A percentile compares a stretch with the other conserved stretches of the same genome.
Conservation (phyloP, 2,113 vertebrate species). For the Chlamydotis undulata region DNA sequence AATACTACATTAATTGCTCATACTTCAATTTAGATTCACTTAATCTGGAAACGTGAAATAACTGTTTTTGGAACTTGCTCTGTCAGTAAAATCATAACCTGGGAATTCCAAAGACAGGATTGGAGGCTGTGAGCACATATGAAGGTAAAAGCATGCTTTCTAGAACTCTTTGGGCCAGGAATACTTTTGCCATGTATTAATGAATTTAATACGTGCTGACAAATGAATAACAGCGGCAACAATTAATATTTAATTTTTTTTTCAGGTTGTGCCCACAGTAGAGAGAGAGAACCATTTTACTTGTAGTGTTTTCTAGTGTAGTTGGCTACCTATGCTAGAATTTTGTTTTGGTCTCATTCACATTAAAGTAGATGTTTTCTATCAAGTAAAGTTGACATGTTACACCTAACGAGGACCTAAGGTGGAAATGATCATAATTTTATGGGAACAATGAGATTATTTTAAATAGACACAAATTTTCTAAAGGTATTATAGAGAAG, state of each 20-base stretch:
- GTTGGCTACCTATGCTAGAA: neutral
- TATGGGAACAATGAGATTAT: neutral
- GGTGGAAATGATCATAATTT: neutral
- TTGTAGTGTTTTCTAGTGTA: neutral
- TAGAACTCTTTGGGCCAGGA: neutral
- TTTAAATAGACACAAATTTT: neutral
- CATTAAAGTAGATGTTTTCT: neutral
- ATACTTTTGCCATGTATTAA: neutral
- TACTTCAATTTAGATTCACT: neutral
- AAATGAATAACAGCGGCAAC: neutral
- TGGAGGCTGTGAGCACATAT: neutral
- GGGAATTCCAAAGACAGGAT: neutral
- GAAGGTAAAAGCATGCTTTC: neutral
- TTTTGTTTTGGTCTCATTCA: neutral
- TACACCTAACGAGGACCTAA: neutral
- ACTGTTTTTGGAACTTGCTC: neutral
- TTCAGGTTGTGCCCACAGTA: neutral
- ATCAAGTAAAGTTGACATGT: neutral
- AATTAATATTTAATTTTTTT: neutral
- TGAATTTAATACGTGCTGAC: neutral
- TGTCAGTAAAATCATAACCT: neutral
- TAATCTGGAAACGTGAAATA: neutral
- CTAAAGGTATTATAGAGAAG: neutral
- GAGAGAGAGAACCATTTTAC: neutral
- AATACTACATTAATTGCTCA: neutral